A percentile compares a stretch with the other conserved stretches of the same genome.
Conservation (phyloP, 1,140 invertebrate genomes). For the Lutraria rhynchaena region DNA sequence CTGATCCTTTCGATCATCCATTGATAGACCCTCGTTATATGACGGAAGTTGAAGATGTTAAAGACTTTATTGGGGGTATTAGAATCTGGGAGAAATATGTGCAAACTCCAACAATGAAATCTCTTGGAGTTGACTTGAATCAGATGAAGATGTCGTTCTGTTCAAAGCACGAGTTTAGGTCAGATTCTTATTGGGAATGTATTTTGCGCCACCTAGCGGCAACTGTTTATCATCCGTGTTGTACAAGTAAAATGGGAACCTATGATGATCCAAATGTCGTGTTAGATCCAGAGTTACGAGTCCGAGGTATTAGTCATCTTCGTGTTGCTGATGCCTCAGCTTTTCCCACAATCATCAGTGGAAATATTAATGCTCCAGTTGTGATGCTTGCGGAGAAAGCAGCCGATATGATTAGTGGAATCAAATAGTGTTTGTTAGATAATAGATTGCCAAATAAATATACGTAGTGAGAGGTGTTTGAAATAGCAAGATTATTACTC, state of each 20-base stretch:
- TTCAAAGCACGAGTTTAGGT: slow-evolving; percentile 7
- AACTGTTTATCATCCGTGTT: slow-evolving; percentile 86
- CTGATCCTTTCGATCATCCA: slow-evolving; percentile 91
- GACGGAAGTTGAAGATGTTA: slow-evolving; percentile 58
- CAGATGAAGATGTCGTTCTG: slow-evolving; percentile 20
- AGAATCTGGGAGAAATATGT: slow-evolving; percentile 25
- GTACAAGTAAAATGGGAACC: slow-evolving; percentile 90
- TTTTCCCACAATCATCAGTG: slow-evolving; percentile 76
- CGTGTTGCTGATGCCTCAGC: slow-evolving; percentile 63
- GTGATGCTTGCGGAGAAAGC: slow-evolving; percentile 95
- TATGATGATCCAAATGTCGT: slow-evolving; percentile 1
- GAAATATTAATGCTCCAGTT: slow-evolving; percentile 90
- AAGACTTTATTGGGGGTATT: slow-evolving; percentile 24
- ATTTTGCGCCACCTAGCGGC: neutral
- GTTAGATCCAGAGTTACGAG: neutral
- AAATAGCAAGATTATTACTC: too few species aligned
- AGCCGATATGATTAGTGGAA: slow-evolving; percentile 87
- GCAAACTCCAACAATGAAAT: slow-evolving; percentile 10
- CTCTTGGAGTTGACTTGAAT: neutral
- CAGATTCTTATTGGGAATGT: slow-evolving; percentile 37
- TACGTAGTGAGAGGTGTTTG: too few species aligned
- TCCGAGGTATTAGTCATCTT: slow-evolving; percentile 4
- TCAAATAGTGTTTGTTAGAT: too few species aligned
- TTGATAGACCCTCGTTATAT: slow-evolving; percentile 88
- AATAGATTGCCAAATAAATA: too few species aligned